Evolutionary conservation across 2,113 vertebrate genomes (phyloP), one percentile per base, ranked within the genome.

Genomic region (Mus musculus): DNA sequence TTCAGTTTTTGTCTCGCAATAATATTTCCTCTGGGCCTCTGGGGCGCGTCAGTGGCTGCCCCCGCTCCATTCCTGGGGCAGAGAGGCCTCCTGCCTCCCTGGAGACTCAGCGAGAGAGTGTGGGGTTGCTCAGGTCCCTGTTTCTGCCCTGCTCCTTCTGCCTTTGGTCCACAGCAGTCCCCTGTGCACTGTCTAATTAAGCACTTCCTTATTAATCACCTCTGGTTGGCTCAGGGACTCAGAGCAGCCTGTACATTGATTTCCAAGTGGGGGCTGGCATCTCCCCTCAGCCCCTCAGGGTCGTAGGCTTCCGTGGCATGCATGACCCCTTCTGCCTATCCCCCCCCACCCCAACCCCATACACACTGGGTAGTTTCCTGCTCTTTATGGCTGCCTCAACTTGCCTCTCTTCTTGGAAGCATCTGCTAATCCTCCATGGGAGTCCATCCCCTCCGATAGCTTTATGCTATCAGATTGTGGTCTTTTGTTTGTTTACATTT

Each of bases 1-100:
- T 97, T 96, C 71, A 95, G 98, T 97, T 98, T 97, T 98, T 98
- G 95, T 96, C 96, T 96, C 9, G 52, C 90, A 97, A 82, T 96
- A 98, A 94, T 98, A 97, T 89, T 98, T 97, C 95, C 97, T 80
- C 92, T 97, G 95, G 97, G 95, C 94, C 86, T 96, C 93, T 87
- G 72, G 91, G 97, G 95, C 36, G 91, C 56, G 63, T 75, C 59
- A 63, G 59, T 30, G 94, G 97, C 96, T 97, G 85, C 92, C 63
- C 1, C 6, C 0, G 49, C 0, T 2, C 0, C 1, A 4, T 54
- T 71, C 85, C 36, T 2, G 11, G 87, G 95, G 91, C 16, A 10
- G 81, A 65, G 0, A 17, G 20, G 94, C 46, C 49, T 39, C 19
- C 52, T 72, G 4, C 59, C 22, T 89, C 84, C 56, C 20, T 4